phyloP scores from a whole-genome alignment of 2,888 invertebrate genomes.

The Magallana nippona region DNA sequence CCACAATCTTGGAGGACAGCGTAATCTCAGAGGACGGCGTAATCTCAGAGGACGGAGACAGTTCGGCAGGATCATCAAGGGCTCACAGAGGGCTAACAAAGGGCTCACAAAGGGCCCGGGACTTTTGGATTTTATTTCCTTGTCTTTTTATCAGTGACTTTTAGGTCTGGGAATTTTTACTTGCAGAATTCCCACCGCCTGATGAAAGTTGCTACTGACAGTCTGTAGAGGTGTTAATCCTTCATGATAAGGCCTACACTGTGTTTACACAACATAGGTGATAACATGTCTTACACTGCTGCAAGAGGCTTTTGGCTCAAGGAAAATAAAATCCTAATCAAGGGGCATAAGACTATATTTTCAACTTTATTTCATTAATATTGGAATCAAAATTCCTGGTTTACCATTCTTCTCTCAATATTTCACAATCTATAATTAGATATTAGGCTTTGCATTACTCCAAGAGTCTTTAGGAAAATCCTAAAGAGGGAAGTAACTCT shows the following conservation, averaged over 20 bases:
- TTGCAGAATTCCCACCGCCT: background rate
- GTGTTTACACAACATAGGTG: slow-evolving; percentile 7
- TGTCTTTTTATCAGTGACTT: no score
- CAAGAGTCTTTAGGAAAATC: no score
- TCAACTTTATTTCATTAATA: background rate
- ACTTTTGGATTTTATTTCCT: background rate
- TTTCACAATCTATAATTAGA: no score
- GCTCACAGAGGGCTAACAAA: background rate
- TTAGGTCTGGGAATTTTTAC: background rate
- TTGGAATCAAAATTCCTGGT: background rate
- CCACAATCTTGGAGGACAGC: background rate
- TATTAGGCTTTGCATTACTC: no score
- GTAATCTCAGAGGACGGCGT: no score
- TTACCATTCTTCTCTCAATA: no score
- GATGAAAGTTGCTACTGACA: slow-evolving; percentile 13
- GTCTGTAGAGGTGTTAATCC: slow-evolving; percentile 1
- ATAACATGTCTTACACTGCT: background rate
- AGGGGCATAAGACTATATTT: background rate
- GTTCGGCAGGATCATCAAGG: background rate
- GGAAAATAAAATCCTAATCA: background rate
- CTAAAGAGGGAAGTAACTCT: no score
- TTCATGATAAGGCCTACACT: background rate
- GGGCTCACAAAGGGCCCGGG: background rate
- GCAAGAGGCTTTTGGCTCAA: background rate
- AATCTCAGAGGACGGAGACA: no score